A percentile compares a stretch with the other conserved stretches of the same genome.
Evolutionary conservation across 2,888 invertebrate genomes (phyloP).

Genomic region (Hemistola chrysoprasaria): DNA sequence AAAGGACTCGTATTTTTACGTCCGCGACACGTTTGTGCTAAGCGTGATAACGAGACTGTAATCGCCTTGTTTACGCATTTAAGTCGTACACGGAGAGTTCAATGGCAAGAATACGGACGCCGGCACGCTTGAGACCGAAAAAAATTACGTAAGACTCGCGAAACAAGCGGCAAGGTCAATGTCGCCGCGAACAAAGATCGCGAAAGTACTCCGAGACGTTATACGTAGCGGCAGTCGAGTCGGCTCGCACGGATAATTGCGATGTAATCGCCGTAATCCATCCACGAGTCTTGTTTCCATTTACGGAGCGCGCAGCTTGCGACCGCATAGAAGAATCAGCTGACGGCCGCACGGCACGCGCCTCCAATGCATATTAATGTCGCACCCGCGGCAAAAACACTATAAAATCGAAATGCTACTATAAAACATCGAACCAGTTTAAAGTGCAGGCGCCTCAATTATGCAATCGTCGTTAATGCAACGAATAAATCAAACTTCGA

Average conservation of each 20-base stretch:
- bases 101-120: slow-evolving; percentile 61
- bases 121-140: slow-evolving; percentile 39
- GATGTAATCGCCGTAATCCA: slow-evolving; percentile 79
- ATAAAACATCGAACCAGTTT: slow-evolving; percentile 65
- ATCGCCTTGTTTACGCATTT: slow-evolving; percentile 44
- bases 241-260: slow-evolving; percentile 70
- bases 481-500: slow-evolving; percentile 50
- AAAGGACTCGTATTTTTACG: slow-evolving; percentile 30
- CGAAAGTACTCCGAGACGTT: slow-evolving; percentile 71
- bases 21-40: slow-evolving; percentile 36
- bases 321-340: slow-evolving; percentile 76
- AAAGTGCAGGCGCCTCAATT: slow-evolving; percentile 63
- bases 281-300: slow-evolving; percentile 73
- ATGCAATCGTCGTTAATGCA: slow-evolving; percentile 54
- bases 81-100: slow-evolving; percentile 49
- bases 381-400: slow-evolving; percentile 64
- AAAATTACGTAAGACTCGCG: slow-evolving; percentile 61
- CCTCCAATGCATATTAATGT: slow-evolving; percentile 75
- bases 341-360: slow-evolving; percentile 75
- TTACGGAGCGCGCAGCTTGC: slow-evolving; percentile 76
- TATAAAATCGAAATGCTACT: slow-evolving; percentile 68
- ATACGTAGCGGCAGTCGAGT: slow-evolving; percentile 52
- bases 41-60: slow-evolving; percentile 46
- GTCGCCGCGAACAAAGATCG: slow-evolving; percentile 73
- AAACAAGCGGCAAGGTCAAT: slow-evolving; percentile 64